These are phyloP conservation scores for Andrena dorsata DNA, from an alignment of 2,888 invertebrate genomes.

Conservation along the genomic window DNA sequence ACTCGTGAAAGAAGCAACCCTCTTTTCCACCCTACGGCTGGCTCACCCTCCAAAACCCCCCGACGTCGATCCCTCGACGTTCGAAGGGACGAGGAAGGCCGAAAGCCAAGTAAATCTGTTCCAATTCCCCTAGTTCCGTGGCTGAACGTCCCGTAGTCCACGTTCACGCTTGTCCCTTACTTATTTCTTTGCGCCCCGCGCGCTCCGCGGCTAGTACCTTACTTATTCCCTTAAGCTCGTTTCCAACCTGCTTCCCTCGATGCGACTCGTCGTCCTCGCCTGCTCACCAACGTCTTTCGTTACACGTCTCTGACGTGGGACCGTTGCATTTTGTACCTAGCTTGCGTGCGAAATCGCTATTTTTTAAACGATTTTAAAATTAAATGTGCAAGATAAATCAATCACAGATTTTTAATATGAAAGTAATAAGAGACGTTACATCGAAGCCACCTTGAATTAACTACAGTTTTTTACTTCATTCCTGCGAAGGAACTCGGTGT, in stretches of 20 bases:
- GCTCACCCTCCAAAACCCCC: conserved; percentile 24
- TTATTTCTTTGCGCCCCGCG: conserved; percentile 51
- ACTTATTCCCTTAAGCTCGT: conserved; percentile 62
- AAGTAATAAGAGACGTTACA: too few species aligned
- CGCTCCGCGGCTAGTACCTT: conserved; percentile 22
- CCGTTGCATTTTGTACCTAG: conserved; percentile 16
- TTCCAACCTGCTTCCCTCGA: conserved; percentile 36
- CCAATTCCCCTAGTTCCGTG: conserved; percentile 68
- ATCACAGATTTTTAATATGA: too few species aligned
- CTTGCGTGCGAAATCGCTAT: not conserved
- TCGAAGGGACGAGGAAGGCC: conserved; percentile 42
- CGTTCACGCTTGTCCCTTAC: conserved; percentile 63
- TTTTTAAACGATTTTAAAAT: not conserved
- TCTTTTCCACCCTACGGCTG: conserved; percentile 40
- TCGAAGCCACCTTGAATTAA: too few species aligned
- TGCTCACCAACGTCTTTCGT: conserved; percentile 41
- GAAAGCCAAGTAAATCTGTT: conserved; percentile 75
- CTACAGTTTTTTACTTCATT: too few species aligned
- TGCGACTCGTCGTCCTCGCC: conserved; percentile 23
- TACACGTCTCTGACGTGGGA: conserved; percentile 48
- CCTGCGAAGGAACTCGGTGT: too few species aligned
- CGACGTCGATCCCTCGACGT: conserved; percentile 43
- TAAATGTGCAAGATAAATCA: not conserved
- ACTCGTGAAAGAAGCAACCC: conserved; percentile 43
- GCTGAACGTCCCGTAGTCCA: conserved; percentile 37